A percentile compares a stretch with the other conserved stretches of the same genome.
phyloP scores from a whole-genome alignment of 2,797 vertebrate genomes.

The Poeciliopsis infans region DNA sequence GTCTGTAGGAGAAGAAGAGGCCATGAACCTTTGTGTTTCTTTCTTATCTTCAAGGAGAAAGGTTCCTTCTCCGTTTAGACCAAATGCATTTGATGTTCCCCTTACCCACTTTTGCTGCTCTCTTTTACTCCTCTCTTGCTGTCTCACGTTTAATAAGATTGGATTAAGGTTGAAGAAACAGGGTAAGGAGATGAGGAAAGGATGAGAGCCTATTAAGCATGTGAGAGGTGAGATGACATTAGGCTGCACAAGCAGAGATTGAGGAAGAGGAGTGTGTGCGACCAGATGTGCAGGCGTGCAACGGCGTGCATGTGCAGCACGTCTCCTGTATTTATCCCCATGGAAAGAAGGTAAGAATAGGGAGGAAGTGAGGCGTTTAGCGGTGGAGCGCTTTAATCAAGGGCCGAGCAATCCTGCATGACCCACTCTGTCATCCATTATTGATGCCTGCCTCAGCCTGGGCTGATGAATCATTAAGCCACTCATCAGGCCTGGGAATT shows the following conservation, averaged over 20 bases:
- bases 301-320: not conserved
- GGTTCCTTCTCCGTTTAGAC: slow-evolving; percentile 67
- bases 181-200: slow-evolving; percentile 62
- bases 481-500: slow-evolving; percentile 80
- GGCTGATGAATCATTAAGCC: slow-evolving; percentile 83
- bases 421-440: slow-evolving; percentile 81
- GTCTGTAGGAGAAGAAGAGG: slow-evolving; percentile 37
- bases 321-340: slow-evolving; percentile 56
- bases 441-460: slow-evolving; percentile 78
- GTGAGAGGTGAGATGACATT: slow-evolving; percentile 73
- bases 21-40: slow-evolving; percentile 58
- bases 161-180: slow-evolving; percentile 74
- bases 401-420: slow-evolving; percentile 77
- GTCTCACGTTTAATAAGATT: slow-evolving; percentile 52
- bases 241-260: slow-evolving; percentile 55
- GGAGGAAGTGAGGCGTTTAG: slow-evolving; percentile 77
- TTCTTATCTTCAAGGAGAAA: slow-evolving; percentile 63
- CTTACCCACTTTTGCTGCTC: slow-evolving; percentile 11
- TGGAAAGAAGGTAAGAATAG: slow-evolving; percentile 59
- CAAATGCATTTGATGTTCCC: slow-evolving; percentile 66
- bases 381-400: slow-evolving; percentile 81
- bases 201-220: slow-evolving; percentile 70
- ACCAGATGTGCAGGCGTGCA: slow-evolving; percentile 19
- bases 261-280: slow-evolving; percentile 42
- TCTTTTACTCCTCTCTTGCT: slow-evolving; percentile 12